phyloP scores from a whole-genome alignment of 92 coral and sea anemone genomes.

The Paramuricea clavata region DNA sequence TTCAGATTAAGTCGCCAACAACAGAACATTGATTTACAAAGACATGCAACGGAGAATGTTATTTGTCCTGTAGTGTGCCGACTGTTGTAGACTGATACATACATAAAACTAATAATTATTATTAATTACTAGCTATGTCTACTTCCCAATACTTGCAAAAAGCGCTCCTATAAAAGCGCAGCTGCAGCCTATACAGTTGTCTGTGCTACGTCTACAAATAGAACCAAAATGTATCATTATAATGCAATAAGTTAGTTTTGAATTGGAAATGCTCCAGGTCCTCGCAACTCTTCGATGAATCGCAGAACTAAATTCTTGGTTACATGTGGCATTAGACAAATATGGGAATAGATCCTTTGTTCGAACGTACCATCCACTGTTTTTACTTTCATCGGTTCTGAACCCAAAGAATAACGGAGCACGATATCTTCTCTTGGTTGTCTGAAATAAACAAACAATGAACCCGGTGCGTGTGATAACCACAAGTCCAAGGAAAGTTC shows the following conservation, averaged over 20 bases:
- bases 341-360: background rate
- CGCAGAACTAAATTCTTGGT: background rate
- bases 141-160: too few species aligned
- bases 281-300: background rate
- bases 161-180: too few species aligned
- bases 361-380: background rate
- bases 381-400: background rate
- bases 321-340: slow-evolving; percentile 15
- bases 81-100: too few species aligned
- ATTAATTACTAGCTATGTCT: too few species aligned
- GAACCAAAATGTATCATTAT: too few species aligned
- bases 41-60: too few species aligned
- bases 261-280: background rate
- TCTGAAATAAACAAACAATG: slow-evolving; percentile 9
- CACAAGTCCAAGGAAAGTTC: slow-evolving; percentile 15
- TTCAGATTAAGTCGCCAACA: too few species aligned
- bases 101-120: too few species aligned
- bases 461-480: slow-evolving; percentile 1
- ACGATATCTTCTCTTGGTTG: slow-evolving; percentile 12
- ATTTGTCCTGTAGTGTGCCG: too few species aligned
- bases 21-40: too few species aligned
- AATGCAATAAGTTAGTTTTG: background rate
- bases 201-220: too few species aligned
- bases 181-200: too few species aligned
- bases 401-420: background rate